Conservation (phyloP, 2,888 invertebrate genomes). For the Parnassius mnemosyne region DNA sequence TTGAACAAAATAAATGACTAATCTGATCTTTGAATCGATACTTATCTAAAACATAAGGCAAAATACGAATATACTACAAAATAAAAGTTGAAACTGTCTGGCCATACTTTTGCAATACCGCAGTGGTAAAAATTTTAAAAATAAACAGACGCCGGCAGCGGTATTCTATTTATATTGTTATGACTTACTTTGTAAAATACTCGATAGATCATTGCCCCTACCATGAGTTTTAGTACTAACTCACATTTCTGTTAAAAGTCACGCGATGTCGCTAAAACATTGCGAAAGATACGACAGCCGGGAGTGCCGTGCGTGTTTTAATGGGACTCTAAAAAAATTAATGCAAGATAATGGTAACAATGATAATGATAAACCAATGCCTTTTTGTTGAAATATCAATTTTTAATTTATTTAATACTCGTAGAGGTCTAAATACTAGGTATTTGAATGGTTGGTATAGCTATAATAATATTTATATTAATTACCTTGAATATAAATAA, state of each 20-base stretch:
- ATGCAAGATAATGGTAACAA: too few species aligned
- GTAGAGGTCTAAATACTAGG: too few species aligned
- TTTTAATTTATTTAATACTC: too few species aligned
- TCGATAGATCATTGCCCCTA: constrained; percentile 64
- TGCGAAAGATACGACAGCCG: constrained; percentile 35
- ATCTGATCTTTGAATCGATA: too few species aligned
- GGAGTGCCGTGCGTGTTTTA: constrained; percentile 24
- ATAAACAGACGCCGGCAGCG: constrained; percentile 40
- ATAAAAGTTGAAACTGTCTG: constrained; percentile 11
- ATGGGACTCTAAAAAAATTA: neutral
- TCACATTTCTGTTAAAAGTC: constrained; percentile 33
- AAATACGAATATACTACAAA: neutral
- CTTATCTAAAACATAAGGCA: neutral
- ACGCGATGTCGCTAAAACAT: constrained; percentile 42
- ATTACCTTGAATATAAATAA: too few species aligned
- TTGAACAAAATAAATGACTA: too few species aligned
- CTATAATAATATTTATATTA: too few species aligned
- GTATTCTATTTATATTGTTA: constrained; percentile 62
- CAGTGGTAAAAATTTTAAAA: constrained; percentile 14
- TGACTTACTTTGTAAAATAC: constrained; percentile 71
- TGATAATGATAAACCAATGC: too few species aligned
- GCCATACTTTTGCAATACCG: constrained; percentile 15
- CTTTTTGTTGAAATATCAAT: too few species aligned
- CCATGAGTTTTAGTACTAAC: constrained; percentile 41
- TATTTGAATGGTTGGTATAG: too few species aligned